Conservation (phyloP, 2,113 vertebrate species). For the Boleophthalmus pectinirostris region DNA sequence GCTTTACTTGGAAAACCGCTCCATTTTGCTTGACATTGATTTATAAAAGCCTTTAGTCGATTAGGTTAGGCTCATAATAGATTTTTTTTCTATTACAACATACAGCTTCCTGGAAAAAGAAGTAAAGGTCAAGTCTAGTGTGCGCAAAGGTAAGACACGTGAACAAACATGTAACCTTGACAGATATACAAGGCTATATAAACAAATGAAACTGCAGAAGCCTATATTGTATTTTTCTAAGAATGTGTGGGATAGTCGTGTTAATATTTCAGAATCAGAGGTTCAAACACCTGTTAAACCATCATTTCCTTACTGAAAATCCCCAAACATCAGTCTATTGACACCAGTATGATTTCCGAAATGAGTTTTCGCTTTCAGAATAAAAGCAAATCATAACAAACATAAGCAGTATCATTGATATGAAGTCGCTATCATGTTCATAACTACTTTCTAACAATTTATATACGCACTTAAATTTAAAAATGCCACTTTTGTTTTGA, state of each 20-base stretch:
- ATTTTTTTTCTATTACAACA: neutral
- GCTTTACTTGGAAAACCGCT: no score
- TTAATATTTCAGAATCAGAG: no score
- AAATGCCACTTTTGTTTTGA: neutral
- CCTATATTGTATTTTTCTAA: neutral
- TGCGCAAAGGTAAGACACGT: neutral
- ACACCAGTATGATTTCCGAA: constrained; percentile 1
- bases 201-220: neutral
- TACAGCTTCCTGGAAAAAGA: neutral
- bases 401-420: no score
- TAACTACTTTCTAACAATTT: neutral
- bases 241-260: no score
- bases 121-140: neutral
- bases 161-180: neutral
- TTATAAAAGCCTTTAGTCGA: no score
- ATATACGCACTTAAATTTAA: no score
- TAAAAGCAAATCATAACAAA: constrained; percentile 20
- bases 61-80: neutral
- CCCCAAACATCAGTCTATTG: neutral
- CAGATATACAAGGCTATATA: neutral
- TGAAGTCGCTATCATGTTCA: neutral
- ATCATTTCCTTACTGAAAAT: neutral
- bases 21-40: no score
- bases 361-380: constrained; percentile 23
- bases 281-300: neutral